Conservation (phyloP, 2,113 vertebrate genomes). For the Chloropsis cyanopogon region DNA sequence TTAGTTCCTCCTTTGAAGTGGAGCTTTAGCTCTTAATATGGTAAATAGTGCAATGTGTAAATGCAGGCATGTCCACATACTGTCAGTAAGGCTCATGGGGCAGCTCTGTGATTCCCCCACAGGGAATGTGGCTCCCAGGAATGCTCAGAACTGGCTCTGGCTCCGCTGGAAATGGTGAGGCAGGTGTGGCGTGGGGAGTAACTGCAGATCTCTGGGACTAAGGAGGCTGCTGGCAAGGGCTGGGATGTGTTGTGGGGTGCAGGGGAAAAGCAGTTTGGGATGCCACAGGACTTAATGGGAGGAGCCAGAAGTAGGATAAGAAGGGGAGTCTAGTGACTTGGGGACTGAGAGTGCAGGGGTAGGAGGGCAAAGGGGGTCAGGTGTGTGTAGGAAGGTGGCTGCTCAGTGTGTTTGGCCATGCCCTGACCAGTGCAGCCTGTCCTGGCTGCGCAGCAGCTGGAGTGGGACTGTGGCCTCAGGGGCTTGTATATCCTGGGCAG, state of each 20-base stretch:
- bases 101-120: background rate
- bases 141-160: rapidly evolving
- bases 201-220: background rate
- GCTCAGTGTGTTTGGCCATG: background rate
- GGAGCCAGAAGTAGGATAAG: background rate
- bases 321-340: background rate
- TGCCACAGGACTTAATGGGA: background rate
- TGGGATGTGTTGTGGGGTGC: background rate
- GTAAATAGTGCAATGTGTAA: background rate
- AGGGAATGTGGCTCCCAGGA: background rate
- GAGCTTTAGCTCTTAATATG: background rate
- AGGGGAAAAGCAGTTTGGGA: background rate
- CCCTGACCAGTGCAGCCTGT: background rate
- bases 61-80: background rate
- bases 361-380: background rate
- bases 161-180: background rate
- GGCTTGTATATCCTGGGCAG: background rate
- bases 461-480: background rate
- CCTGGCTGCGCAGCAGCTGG: background rate
- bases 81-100: background rate
- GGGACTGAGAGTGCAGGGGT: background rate
- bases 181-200: background rate
- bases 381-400: background rate
- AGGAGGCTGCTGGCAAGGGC: background rate
- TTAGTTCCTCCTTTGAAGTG: background rate